phyloP scores from a whole-genome alignment of 2,797 vertebrate genomes.

The Pipistrellus pygmaeus region DNA sequence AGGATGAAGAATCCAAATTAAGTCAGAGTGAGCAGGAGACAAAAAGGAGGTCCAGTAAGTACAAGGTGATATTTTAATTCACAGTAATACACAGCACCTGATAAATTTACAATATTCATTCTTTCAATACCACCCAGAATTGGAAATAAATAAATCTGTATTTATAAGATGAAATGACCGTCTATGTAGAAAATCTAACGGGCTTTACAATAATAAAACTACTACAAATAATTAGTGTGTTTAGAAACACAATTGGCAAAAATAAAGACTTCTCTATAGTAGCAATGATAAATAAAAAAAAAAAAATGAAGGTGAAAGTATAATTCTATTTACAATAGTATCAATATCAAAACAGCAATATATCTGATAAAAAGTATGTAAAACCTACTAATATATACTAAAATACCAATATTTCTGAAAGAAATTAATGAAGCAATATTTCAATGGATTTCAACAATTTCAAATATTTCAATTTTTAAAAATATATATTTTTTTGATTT shows the following conservation, averaged over 20 bases:
- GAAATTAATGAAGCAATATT: background rate
- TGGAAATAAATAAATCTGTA: background rate
- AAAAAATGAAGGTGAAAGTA: conserved; percentile 13
- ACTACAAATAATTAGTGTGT: background rate
- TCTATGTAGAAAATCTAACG: conserved; percentile 8
- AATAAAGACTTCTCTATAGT: background rate
- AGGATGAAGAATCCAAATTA: background rate
- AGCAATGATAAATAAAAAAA: conserved; percentile 21
- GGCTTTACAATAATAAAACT: background rate
- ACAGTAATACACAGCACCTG: background rate
- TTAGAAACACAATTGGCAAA: background rate
- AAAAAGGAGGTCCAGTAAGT: background rate
- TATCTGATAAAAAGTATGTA: background rate
- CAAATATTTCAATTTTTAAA: too few species aligned
- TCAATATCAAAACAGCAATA: conserved; percentile 1
- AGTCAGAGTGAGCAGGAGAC: background rate
- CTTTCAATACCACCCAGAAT: background rate
- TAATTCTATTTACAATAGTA: background rate
- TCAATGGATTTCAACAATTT: background rate
- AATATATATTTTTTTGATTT: too few species aligned
- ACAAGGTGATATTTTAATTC: background rate
- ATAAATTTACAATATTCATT: background rate
- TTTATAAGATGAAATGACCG: background rate
- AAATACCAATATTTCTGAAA: conserved; percentile 10
- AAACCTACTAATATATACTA: background rate